phyloP scores from a whole-genome alignment of 2,113 vertebrate genomes.

The Alosa alosa region DNA sequence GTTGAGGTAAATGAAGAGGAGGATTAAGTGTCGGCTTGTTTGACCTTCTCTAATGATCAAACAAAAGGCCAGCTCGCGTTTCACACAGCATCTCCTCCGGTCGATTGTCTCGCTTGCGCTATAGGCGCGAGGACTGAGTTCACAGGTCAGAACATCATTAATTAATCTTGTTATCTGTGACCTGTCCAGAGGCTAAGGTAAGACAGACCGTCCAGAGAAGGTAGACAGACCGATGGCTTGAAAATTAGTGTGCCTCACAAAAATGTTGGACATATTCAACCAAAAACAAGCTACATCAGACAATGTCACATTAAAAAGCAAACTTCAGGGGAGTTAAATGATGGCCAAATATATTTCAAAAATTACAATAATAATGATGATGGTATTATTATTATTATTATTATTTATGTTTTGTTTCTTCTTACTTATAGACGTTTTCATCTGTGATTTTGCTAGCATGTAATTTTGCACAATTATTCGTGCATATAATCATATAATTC shows the following conservation, averaged over 20 bases:
- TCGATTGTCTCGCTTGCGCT: conserved; percentile 22
- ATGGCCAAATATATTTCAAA: background rate
- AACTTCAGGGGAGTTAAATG: background rate
- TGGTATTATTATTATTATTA: too few species aligned
- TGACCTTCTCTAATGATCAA: conserved; percentile 38
- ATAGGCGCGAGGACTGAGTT: conserved; percentile 33
- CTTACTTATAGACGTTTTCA: background rate
- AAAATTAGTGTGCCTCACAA: background rate
- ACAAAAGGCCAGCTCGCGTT: conserved; percentile 25
- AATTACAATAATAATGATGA: background rate
- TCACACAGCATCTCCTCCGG: conserved; percentile 24
- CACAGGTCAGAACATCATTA: conserved; percentile 39
- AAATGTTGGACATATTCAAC: background rate
- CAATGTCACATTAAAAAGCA: background rate
- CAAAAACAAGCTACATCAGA: background rate
- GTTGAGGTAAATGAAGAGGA: conserved; percentile 36
- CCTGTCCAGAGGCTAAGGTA: conserved; percentile 30
- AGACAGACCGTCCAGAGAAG: too few species aligned
- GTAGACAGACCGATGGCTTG: background rate
- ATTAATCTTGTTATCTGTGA: conserved; percentile 44
- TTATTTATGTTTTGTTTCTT: background rate
- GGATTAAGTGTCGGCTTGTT: conserved; percentile 29
- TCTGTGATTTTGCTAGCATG: background rate
- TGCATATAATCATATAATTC: too few species aligned
- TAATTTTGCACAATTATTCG: background rate